phyloP scores from a whole-genome alignment of 2,888 invertebrate species.

The Metellina segmentata region DNA sequence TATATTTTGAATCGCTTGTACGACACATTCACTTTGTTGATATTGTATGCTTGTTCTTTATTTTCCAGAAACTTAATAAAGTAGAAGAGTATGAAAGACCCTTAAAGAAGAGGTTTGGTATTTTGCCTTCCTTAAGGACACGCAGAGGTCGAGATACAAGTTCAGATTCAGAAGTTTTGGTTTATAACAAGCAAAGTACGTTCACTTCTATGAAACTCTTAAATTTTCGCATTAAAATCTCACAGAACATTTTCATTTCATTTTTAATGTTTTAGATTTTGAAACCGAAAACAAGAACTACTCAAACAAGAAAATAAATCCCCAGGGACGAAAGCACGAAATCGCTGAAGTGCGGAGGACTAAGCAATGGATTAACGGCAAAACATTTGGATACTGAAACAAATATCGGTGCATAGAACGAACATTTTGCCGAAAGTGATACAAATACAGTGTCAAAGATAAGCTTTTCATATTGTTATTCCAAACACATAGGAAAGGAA shows the following conservation, averaged over 20 bases:
- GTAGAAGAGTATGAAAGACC: constrained; percentile 58
- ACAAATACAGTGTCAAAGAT: not conserved
- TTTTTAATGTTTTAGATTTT: constrained; percentile 1
- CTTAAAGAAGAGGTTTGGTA: constrained; percentile 51
- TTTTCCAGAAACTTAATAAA: constrained; percentile 31
- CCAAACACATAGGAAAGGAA: not conserved
- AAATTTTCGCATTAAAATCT: not conserved
- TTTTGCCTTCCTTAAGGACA: constrained; percentile 53
- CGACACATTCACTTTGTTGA: not conserved
- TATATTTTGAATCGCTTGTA: not conserved
- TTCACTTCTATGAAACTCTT: not conserved
- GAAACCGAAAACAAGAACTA: constrained; percentile 4
- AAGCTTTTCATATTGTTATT: not conserved
- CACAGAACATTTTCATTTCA: not conserved
- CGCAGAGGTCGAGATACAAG: constrained; percentile 49
- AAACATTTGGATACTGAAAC: constrained; percentile 4
- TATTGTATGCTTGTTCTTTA: not conserved
- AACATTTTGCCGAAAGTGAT: not conserved
- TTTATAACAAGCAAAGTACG: constrained; percentile 40
- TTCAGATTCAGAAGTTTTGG: constrained; percentile 67
- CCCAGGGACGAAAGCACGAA: constrained; percentile 28
- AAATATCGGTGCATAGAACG: not conserved
- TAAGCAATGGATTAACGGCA: constrained; percentile 48
- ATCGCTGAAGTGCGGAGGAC: constrained; percentile 35
- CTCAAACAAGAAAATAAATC: constrained; percentile 10